These are phyloP conservation scores for Eufriesea mexicana DNA, from an alignment of 1,140 invertebrate species.

Conservation along the genomic window DNA sequence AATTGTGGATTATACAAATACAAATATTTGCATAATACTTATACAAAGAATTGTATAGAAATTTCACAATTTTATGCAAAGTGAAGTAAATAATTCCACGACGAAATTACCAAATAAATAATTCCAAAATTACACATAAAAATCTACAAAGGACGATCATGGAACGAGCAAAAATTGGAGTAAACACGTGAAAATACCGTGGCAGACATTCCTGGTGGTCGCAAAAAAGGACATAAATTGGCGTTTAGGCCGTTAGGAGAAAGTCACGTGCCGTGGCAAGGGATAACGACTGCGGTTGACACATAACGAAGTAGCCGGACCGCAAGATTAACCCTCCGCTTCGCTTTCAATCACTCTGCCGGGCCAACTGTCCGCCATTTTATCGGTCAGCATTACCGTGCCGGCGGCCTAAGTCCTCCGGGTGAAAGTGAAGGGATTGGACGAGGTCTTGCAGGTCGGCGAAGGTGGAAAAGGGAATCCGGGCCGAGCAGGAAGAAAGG, in stretches of 20 bases:
- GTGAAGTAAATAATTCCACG: no score
- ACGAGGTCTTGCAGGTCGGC: neutral
- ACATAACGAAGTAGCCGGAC: constrained; percentile 57
- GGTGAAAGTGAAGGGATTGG: constrained; percentile 1
- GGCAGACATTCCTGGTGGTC: neutral
- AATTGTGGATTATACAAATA: no score
- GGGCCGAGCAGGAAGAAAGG: neutral
- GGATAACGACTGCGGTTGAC: constrained; percentile 60
- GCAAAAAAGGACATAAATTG: neutral
- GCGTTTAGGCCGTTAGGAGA: neutral
- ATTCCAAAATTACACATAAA: no score
- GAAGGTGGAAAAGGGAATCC: constrained; percentile 1
- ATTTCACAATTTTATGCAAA: no score
- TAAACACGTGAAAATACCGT: no score
- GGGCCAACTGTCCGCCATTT: constrained; percentile 31
- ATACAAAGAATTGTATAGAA: no score
- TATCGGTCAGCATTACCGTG: constrained; percentile 54
- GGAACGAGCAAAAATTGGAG: neutral
- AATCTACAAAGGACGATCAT: no score
- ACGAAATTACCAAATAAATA: no score
- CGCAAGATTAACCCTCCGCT: constrained; percentile 55
- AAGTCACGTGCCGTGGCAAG: constrained; percentile 4
- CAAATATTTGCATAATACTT: no score
- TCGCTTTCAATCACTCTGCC: constrained; percentile 54
- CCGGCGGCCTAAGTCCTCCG: constrained; percentile 29